phyloP scores from a whole-genome alignment of 2,888 invertebrate genomes.

The Polylopha cassiicola region DNA sequence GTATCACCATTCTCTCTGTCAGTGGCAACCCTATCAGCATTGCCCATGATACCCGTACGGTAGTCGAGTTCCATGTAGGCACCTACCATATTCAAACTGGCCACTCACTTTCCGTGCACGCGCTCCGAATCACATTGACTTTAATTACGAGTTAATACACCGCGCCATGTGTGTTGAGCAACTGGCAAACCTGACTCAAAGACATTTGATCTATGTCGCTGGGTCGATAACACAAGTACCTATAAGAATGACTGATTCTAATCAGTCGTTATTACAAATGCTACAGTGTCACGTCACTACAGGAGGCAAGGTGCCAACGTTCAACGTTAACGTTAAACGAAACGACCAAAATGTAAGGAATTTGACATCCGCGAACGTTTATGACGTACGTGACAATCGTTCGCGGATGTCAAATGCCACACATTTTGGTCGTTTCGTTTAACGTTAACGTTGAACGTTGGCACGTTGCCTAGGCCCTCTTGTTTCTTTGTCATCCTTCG shows the following conservation, averaged over 20 bases:
- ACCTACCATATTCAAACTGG: slow-evolving; percentile 58
- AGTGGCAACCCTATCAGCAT: slow-evolving; percentile 17
- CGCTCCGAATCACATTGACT: slow-evolving; percentile 54
- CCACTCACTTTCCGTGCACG: slow-evolving; percentile 64
- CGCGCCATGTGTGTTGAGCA: slow-evolving; percentile 20
- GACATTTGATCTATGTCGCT: too few species aligned
- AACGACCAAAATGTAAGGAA: too few species aligned
- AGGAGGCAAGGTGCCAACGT: too few species aligned
- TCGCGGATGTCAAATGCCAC: too few species aligned
- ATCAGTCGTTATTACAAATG: not conserved
- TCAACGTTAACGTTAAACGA: too few species aligned
- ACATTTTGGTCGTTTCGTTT: too few species aligned
- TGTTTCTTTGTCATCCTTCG: too few species aligned
- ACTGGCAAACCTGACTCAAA: slow-evolving; percentile 5
- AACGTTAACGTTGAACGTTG: too few species aligned
- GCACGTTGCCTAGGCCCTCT: too few species aligned
- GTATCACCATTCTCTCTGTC: slow-evolving; percentile 1
- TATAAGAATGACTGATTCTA: not conserved
- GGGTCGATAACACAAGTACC: slow-evolving; percentile 1
- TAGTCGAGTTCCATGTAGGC: slow-evolving; percentile 46
- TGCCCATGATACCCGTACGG: slow-evolving; percentile 25
- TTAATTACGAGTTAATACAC: slow-evolving; percentile 38
- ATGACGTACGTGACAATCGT: too few species aligned
- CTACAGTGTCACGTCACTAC: too few species aligned
- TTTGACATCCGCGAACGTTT: too few species aligned